Percentiles rank a stretch among this genome's conserved stretches.
phyloP scores from a whole-genome alignment of 2,113 vertebrate genomes.

The Sylvia atricapilla region DNA sequence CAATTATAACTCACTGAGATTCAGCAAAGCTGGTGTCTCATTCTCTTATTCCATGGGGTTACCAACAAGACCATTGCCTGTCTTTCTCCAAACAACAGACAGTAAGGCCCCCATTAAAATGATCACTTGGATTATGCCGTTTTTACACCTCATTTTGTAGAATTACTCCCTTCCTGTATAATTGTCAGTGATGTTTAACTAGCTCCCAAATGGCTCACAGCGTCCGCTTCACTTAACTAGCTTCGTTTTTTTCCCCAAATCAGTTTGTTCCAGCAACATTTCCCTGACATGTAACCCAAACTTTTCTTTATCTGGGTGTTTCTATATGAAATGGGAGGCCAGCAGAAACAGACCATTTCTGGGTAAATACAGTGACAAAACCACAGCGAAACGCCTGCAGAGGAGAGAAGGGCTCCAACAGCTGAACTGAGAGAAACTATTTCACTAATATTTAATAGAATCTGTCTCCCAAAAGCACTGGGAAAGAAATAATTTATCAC shows the following conservation, averaged over 20 bases:
- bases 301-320: background rate
- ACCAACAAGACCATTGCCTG: background rate
- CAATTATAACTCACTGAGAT: background rate
- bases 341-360: background rate
- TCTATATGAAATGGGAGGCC: background rate
- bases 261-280: background rate
- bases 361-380: background rate
- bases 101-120: background rate
- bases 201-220: background rate
- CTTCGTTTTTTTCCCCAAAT: background rate
- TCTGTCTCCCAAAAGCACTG: background rate
- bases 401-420: background rate
- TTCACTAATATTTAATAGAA: background rate
- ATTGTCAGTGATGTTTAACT: background rate
- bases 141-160: slow-evolving; percentile 7
- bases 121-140: background rate
- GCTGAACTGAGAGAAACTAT: background rate
- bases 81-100: background rate
- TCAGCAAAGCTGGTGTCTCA: background rate
- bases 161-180: slow-evolving; percentile 9
- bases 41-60: background rate
- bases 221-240: background rate
- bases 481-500: background rate
- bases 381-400: background rate
- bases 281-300: background rate